Base-by-base conservation (phyloP, 2,888 invertebrate genomes). In the Julus scanicus region DNA sequence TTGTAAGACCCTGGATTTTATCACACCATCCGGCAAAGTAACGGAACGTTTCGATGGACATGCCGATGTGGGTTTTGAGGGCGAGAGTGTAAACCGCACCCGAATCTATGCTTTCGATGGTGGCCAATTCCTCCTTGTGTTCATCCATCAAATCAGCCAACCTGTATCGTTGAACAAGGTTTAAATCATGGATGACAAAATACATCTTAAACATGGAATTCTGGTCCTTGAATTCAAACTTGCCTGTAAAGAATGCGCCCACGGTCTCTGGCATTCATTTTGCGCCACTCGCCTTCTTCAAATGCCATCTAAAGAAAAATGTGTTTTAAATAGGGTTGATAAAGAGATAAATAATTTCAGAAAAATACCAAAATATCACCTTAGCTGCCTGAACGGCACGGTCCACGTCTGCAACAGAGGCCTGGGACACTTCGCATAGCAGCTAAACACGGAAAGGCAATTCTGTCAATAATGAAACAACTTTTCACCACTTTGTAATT, bases 11-110 rank as follows among this genome's bases (percentile, higher is more conserved):
- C 91, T 93, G 96, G 88, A 98, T 98, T 92, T 99, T 99, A 93
- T 99, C 99, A 91, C 97, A 95, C 97, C 98, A 98, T 4, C 98
- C 98, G 4, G 98, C 98, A 92, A 97, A 99, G 92, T 99, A 99
- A 71, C 97, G 94, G 97, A 98, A 98, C 0, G 97, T 97, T 91
- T 98, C 98, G 87, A 99, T 97, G 20, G 98, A 98, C 99, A 99
- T 99, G 88, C 99, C 99, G 6, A 99, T 94, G 92, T 99, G 99
- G 0, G 99, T 99, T 92, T 99, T 99, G 20, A 99, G 92, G 0
- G 99, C 99, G 86, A 99, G 93, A 0, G 99, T 99, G 93, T 99
- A 99, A 0, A 99, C 99, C 0, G 99, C 99, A 0, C 99, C 99
- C 0, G 98, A 97, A 92, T 99, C 99, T 0, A 98, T 94, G 0